Evolutionary conservation across 1,140 invertebrate species (phyloP), one percentile per base, ranked within the genome.

Genomic region (Monomorium pharaonis): DNA sequence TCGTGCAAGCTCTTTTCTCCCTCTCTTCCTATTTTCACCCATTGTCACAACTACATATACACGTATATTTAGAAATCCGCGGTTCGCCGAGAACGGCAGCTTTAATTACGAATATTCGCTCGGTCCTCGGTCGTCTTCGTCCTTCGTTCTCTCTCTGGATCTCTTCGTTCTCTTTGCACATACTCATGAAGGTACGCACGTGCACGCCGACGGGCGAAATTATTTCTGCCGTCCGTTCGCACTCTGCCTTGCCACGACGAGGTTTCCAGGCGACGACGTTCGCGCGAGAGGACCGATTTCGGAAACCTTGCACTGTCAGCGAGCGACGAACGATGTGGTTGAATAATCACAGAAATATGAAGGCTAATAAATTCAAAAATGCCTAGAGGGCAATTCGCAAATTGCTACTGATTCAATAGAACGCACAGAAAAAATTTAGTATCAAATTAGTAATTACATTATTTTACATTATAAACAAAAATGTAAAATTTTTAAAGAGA

Each of bases 51-150:
- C 63, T 47, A 56, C 21, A 58, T 21, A 63, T 44, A 69, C 27
- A 33, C 56, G 83, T 86, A 90, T 88, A 88, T 92, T 91, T 91
- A 89, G 89, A 91, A 86, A 89, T 85, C 77, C 81, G 69, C 84
- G 77, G 33, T 70, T 84, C 62, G 54, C 49, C 83, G 47, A 76
- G 74, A 78, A 87, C 49, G 60, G 54, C 18, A 75, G 67, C 72
- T 92, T 92, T 91, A 88, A 91, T 92, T 90, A 88, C 77, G 77
- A 89, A 65, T 65, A 42, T 89, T 75, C 70, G 51, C 49, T 85
- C 42, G 49, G 30, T 30, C 54, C 60, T 75, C 72, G 27, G 2
- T 42, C 0, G 0, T 63, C 44, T 51, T 67, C 30, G 5, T 60
- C 18, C 37, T 58, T 54, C 51, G 33, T 77, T 47, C 24, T 16